phyloP scores from a whole-genome alignment of 2,113 vertebrate genomes.

The Macaca fascicularis region T2T-MFA8v1.1 NC_088386.1:115874001-115874500 shows the following conservation, averaged over 20 bases:
- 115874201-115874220: conserved; percentile 58
- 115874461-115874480: conserved; percentile 9
- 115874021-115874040: conserved; percentile 71
- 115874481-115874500: not conserved
- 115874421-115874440: not conserved
- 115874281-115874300: not conserved
- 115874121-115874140: conserved; percentile 71
- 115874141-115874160: conserved; percentile 59
- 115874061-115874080: conserved; percentile 72
- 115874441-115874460: not conserved
- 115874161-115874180: conserved; percentile 51
- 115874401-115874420: not conserved
- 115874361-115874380: not conserved
- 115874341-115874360: not conserved
- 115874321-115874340: not conserved
- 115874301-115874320: not conserved
- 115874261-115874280: conserved; percentile 11
- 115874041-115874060: conserved; percentile 77
- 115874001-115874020: conserved; percentile 78
- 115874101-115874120: conserved; percentile 78
- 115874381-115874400: not conserved
- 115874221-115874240: not conserved
- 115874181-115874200: conserved; percentile 31
- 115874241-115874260: conserved; percentile 15
- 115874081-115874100: conserved; percentile 78